Evolutionary conservation across 2,888 invertebrate species (phyloP).

Genomic region (Antheraea yamamai): DNA sequence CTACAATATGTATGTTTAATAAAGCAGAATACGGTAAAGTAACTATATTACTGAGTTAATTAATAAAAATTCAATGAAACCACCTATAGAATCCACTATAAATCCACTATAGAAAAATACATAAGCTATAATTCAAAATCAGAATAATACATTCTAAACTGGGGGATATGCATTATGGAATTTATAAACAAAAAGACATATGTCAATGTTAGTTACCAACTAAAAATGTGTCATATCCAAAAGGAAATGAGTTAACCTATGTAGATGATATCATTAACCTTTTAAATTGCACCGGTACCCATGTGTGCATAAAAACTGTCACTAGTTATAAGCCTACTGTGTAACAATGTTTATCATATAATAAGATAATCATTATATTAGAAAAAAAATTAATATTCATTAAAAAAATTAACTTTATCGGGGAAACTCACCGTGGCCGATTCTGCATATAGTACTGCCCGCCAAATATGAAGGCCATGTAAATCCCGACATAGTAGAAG

Average conservation of each 20-base stretch:
- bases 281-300: not conserved
- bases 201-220: not conserved
- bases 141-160: not conserved
- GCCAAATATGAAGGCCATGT: conserved; percentile 96
- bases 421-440: conserved; percentile 85
- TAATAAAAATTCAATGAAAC: not conserved
- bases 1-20: too few species aligned
- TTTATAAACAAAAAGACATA: not conserved
- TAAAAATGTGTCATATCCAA: not conserved
- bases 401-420: not conserved
- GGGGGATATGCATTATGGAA: not conserved
- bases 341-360: not conserved
- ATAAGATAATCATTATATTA: too few species aligned
- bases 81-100: too few species aligned
- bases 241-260: not conserved
- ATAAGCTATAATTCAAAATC: not conserved
- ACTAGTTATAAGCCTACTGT: not conserved
- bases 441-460: conserved; percentile 97
- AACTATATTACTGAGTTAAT: not conserved
- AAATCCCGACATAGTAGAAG: conserved; percentile 93
- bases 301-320: not conserved
- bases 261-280: conserved; percentile 1
- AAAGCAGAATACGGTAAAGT: not conserved
- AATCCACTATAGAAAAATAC: not conserved
- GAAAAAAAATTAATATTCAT: too few species aligned